Evolutionary conservation across 2,113 vertebrate species (phyloP).

Genomic region (Brachypodius melanocephalos): DNA sequence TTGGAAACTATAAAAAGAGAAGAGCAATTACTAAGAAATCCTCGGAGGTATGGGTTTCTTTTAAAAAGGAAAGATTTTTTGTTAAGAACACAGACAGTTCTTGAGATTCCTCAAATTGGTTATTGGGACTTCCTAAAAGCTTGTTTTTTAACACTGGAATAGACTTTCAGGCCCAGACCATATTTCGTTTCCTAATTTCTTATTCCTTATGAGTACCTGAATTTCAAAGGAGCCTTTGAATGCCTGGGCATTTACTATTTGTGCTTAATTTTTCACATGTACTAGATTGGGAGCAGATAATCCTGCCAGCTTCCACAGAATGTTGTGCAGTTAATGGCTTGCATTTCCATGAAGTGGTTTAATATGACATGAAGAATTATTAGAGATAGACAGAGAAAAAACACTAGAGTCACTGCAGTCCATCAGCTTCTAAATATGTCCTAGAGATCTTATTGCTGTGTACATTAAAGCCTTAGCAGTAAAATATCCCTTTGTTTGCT

Average conservation of each 20-base stretch:
- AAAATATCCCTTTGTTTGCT: conserved; percentile 19
- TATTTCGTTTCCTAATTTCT: neutral
- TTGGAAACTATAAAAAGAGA: neutral
- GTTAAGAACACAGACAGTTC: neutral
- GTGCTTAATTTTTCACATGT: neutral
- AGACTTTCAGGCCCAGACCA: neutral
- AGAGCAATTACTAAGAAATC: neutral
- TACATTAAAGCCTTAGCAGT: neutral
- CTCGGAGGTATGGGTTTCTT: neutral
- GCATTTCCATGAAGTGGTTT: neutral
- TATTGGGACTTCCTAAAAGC: neutral
- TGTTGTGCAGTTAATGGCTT: neutral
- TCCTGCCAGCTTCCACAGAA: neutral
- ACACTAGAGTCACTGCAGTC: neutral
- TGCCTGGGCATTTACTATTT: neutral
- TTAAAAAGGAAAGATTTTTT: neutral
- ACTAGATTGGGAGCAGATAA: neutral
- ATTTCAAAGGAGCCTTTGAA: neutral
- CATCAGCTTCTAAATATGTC: neutral
- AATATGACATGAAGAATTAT: neutral
- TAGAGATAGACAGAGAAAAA: neutral
- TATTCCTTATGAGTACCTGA: neutral
- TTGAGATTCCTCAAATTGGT: neutral
- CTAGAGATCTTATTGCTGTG: neutral
- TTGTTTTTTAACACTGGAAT: neutral